These are phyloP conservation scores for Petrocephalus sullivani DNA, from an alignment of 2,797 vertebrate genomes.

Conservation along the genomic window DNA sequence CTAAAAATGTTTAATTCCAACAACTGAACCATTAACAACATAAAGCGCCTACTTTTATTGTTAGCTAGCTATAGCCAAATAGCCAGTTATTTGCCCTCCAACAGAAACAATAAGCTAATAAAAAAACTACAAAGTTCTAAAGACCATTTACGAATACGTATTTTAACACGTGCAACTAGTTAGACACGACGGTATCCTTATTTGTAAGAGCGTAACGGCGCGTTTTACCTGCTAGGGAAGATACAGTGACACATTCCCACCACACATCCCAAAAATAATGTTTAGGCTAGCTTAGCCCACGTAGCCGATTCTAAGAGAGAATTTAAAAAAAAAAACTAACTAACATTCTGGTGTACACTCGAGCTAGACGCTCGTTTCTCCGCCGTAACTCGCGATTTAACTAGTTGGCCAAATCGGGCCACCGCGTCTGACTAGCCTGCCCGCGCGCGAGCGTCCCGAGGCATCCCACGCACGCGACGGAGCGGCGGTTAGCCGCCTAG, in stretches of 20 bases:
- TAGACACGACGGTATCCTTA: neutral
- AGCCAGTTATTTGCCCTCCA: neutral
- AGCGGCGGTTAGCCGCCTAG: neutral
- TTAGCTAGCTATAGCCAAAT: neutral
- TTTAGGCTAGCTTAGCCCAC: neutral
- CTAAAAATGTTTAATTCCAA: slow-evolving; percentile 4
- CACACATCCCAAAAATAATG: slow-evolving; percentile 11
- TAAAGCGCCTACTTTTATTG: neutral
- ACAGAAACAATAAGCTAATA: neutral
- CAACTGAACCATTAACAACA: neutral
- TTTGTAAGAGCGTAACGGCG: neutral
- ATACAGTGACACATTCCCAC: neutral
- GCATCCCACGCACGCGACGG: slow-evolving; percentile 3
- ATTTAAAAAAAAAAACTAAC: neutral
- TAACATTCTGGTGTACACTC: neutral
- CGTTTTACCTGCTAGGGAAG: slow-evolving; percentile 2
- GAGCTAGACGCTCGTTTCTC: neutral
- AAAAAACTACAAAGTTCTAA: neutral
- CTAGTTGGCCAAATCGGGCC: neutral
- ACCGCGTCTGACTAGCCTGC: neutral
- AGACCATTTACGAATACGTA: neutral
- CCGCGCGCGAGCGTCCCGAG: neutral
- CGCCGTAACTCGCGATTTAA: neutral
- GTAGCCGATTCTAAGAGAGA: neutral
- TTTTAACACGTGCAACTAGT: neutral